A percentile compares a stretch with the other conserved stretches of the same genome.
phyloP scores from a whole-genome alignment of 2,888 invertebrate genomes.

The Chirona hameri region DNA sequence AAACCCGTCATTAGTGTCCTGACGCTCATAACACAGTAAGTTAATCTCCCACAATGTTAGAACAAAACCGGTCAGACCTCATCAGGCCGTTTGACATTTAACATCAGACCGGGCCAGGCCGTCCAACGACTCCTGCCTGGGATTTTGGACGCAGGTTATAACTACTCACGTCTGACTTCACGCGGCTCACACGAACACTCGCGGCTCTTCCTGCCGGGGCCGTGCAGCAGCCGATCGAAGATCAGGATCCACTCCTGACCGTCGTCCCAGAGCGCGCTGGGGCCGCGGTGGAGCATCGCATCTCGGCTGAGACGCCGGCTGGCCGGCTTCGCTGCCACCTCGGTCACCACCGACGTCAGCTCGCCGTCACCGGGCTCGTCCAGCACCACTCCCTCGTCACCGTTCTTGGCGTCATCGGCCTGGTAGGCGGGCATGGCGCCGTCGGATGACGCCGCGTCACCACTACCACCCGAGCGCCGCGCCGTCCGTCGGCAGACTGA shows the following conservation, averaged over 20 bases:
- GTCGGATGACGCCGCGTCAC: no score
- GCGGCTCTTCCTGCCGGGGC: neutral
- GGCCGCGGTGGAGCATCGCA: slow-evolving; percentile 31
- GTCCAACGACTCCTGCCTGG: no score
- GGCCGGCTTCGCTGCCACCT: neutral
- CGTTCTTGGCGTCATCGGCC: neutral
- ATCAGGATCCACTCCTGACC: slow-evolving; percentile 54
- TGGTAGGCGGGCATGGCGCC: neutral
- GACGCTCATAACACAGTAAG: no score
- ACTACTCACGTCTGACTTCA: neutral
- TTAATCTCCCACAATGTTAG: no score
- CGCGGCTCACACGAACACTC: neutral
- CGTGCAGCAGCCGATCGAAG: slow-evolving; percentile 54
- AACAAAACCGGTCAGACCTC: no score
- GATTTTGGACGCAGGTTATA: no score
- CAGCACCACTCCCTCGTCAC: slow-evolving; percentile 7
- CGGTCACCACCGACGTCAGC: neutral
- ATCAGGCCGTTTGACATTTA: no score
- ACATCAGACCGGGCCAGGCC: no score
- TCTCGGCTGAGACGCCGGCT: neutral
- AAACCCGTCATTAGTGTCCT: no score
- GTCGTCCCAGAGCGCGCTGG: slow-evolving; percentile 48
- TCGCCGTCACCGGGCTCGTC: neutral
- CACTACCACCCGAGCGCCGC: neutral
- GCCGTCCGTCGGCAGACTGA: neutral